Percentiles rank a stretch among this genome's conserved stretches.
Conservation (phyloP, 2,888 invertebrate genomes). For the Cryptus viduatorius region DNA sequence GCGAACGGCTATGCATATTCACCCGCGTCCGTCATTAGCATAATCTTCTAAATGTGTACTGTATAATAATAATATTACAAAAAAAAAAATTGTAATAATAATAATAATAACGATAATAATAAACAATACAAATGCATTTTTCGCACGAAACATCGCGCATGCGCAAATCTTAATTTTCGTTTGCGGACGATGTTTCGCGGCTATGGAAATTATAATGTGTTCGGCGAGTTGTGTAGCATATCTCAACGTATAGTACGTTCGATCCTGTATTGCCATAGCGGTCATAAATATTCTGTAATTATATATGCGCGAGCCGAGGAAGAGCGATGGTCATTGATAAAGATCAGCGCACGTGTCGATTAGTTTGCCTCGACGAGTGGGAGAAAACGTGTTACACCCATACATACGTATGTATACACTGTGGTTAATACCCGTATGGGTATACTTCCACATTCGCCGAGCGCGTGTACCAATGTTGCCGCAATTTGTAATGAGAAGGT, state of each 20-base stretch:
- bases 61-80: conserved; percentile 31
- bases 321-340: conserved; percentile 41
- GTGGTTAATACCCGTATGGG: background rate
- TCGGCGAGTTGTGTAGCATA: background rate
- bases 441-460: background rate
- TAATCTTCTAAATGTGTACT: conserved; percentile 51
- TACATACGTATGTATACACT: background rate
- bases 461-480: background rate
- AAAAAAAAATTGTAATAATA: conserved; percentile 22
- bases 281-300: background rate
- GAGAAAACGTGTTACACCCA: conserved; percentile 5
- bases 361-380: conserved; percentile 7
- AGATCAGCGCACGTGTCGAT: conserved; percentile 50
- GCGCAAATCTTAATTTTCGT: conserved; percentile 20
- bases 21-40: conserved; percentile 54
- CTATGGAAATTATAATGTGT: background rate
- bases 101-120: background rate
- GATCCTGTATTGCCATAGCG: background rate
- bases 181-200: background rate
- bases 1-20: conserved; percentile 33
- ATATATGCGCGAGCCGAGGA: conserved; percentile 12
- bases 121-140: conserved; percentile 16
- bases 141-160: background rate
- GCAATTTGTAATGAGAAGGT: conserved; percentile 27
- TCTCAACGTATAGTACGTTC: background rate